Conservation (phyloP, 2,888 invertebrate genomes). For the Drosophila helvetica region DNA sequence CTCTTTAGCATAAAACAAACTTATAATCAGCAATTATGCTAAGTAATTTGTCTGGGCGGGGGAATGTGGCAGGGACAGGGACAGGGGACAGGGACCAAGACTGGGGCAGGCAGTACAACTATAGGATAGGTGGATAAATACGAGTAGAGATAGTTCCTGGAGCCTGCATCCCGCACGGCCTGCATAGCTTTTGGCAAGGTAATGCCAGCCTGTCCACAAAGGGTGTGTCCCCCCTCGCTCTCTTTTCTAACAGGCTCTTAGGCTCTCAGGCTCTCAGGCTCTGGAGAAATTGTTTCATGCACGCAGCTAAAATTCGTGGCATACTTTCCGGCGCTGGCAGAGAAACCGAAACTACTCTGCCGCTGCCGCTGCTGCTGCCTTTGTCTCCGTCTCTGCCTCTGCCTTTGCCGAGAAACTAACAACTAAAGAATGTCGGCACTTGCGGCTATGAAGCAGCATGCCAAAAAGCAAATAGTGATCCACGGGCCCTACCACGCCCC, state of each 20-base stretch:
- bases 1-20: slow-evolving; percentile 42
- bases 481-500: slow-evolving; percentile 50
- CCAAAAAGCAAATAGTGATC: slow-evolving; percentile 65
- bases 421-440: slow-evolving; percentile 69
- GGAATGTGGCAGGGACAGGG: neutral
- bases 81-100: no score
- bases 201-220: neutral
- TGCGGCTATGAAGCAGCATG: slow-evolving; percentile 74
- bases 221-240: neutral
- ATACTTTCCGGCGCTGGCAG: slow-evolving; percentile 56
- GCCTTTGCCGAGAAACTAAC: slow-evolving; percentile 19
- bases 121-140: no score
- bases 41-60: slow-evolving; percentile 15
- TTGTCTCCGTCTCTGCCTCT: slow-evolving; percentile 5
- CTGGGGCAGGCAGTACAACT: no score
- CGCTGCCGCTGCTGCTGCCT: neutral
- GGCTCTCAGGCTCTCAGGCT: slow-evolving; percentile 1
- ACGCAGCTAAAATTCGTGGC: slow-evolving; percentile 58
- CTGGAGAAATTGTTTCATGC: slow-evolving; percentile 42
- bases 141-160: neutral
- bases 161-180: slow-evolving; percentile 2
- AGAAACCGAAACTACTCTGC: slow-evolving; percentile 29
- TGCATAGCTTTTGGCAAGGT: slow-evolving; percentile 5
- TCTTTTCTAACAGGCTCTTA: no score
- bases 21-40: slow-evolving; percentile 37